phyloP scores from a whole-genome alignment of 2,797 vertebrate genomes.

The Amblyraja radiata region DNA sequence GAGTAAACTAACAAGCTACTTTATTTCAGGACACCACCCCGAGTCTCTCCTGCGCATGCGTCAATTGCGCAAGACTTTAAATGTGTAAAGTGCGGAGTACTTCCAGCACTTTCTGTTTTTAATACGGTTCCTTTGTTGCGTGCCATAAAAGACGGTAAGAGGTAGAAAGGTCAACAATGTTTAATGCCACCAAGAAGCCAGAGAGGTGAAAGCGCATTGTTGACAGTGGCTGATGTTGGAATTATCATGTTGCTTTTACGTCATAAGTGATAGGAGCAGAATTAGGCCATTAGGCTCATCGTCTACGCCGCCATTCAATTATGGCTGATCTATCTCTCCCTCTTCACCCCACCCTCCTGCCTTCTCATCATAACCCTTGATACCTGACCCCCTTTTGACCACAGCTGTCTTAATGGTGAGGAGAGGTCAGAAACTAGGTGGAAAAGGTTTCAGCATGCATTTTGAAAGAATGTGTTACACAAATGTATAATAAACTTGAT shows the following conservation, averaged over 20 bases:
- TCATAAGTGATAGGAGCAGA: no score
- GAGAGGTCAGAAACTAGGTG: neutral
- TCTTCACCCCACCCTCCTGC: no score
- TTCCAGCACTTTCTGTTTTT: no score
- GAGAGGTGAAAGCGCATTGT: neutral
- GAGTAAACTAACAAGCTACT: no score
- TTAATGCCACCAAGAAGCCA: neutral
- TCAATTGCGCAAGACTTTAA: no score
- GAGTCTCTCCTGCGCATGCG: no score
- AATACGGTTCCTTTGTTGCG: neutral
- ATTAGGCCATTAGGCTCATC: no score
- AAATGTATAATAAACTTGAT: neutral
- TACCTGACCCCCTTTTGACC: neutral
- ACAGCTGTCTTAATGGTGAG: neutral
- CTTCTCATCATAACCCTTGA: no score
- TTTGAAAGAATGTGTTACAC: neutral
- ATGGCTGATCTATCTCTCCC: no score
- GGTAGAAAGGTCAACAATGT: neutral
- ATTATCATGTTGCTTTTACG: neutral
- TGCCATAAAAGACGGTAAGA: neutral
- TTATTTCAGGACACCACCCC: no score
- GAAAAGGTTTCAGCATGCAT: neutral
- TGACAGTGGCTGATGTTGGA: neutral
- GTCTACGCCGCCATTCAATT: no score
- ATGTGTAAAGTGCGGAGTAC: no score